These are phyloP conservation scores for Musca vetustissima DNA, from an alignment of 1,140 invertebrate species.

Conservation along the genomic window DNA sequence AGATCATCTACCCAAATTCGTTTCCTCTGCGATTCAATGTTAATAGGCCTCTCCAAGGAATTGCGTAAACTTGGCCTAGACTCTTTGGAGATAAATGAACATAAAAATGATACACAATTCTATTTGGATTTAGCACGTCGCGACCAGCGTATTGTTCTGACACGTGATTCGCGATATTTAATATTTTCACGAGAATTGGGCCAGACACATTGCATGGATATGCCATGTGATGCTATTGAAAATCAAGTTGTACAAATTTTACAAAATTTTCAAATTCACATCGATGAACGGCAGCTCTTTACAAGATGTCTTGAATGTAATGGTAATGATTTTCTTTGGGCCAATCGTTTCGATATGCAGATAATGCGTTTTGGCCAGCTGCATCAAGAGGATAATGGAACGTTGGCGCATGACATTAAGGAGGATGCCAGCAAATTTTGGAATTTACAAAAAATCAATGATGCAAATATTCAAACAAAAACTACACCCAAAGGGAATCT, in stretches of 20 bases:
- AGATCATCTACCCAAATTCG: slow-evolving; percentile 16
- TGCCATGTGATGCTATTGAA: slow-evolving; percentile 53
- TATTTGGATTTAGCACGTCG: slow-evolving; percentile 43
- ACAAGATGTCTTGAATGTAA: slow-evolving; percentile 71
- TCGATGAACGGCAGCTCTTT: slow-evolving; percentile 65
- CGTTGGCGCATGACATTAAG: not conserved
- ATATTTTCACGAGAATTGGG: slow-evolving; percentile 59
- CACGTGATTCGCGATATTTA: slow-evolving; percentile 52
- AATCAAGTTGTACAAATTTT: slow-evolving; percentile 66
- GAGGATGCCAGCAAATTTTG: not conserved
- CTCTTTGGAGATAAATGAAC: slow-evolving; percentile 41
- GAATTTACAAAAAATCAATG: slow-evolving; percentile 31
- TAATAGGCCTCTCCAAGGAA: slow-evolving; percentile 61
- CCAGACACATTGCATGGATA: slow-evolving; percentile 59
- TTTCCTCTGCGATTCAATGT: slow-evolving; percentile 62
- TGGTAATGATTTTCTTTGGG: slow-evolving; percentile 59
- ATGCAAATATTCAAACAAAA: slow-evolving; percentile 37
- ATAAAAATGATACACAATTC: not conserved
- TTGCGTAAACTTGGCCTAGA: slow-evolving; percentile 70
- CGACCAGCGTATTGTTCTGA: slow-evolving; percentile 63
- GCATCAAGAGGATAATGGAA: not conserved
- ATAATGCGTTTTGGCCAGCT: slow-evolving; percentile 28
- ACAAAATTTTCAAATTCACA: slow-evolving; percentile 63
- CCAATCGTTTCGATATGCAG: slow-evolving; percentile 57
- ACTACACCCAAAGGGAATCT: slow-evolving; percentile 53